Evolutionary conservation across 2,797 vertebrate genomes (phyloP), one percentile per base, ranked within the genome.

Genomic region (Linurgus olivaceus): DNA sequence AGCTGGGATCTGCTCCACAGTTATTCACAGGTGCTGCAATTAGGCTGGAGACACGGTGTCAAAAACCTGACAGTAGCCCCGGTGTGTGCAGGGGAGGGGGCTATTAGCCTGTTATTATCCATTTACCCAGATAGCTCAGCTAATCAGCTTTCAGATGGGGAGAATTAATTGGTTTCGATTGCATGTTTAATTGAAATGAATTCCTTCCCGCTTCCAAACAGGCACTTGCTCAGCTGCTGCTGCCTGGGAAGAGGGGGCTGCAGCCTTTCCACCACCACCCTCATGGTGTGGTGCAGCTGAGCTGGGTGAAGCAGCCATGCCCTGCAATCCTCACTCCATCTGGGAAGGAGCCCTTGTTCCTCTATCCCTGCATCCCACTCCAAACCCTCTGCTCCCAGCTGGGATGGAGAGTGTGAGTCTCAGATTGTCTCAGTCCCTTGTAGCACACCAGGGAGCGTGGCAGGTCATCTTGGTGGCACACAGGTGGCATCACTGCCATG

Each of bases 121-220:
- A 80, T 95, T 97, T 97, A 94, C 84, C 76, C 95, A 96, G 94
- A 86, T 96, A 97, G 96, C 96, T 94, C 0, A 1, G 94, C 94
- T 97, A 96, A 97, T 97, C 96, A 96, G 94, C 96, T 96, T 97
- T 98, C 95, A 89, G 95, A 96, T 93, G 96, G 97, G 80, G 81
- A 97, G 96, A 96, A 97, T 96, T 97, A 97, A 97, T 98, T 96
- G 97, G 90, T 94, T 97, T 94, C 67, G 38, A 92, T 97, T 83
- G 80, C 94, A 66, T 2, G 23, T 93, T 84, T 97, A 96, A 97
- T 97, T 97, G 97, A 97, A 97, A 98, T 57, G 82, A 93, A 96
- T 96, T 85, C n/a, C 29, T 84, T 93, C 10, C 54, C 57, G 2
- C 96, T 96, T 97, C 84, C 72, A 57, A 90, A 63, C 1, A 47